These are phyloP conservation scores for Lophura nycthemera DNA, from an alignment of 2,113 vertebrate species.

Conservation along the genomic window DNA sequence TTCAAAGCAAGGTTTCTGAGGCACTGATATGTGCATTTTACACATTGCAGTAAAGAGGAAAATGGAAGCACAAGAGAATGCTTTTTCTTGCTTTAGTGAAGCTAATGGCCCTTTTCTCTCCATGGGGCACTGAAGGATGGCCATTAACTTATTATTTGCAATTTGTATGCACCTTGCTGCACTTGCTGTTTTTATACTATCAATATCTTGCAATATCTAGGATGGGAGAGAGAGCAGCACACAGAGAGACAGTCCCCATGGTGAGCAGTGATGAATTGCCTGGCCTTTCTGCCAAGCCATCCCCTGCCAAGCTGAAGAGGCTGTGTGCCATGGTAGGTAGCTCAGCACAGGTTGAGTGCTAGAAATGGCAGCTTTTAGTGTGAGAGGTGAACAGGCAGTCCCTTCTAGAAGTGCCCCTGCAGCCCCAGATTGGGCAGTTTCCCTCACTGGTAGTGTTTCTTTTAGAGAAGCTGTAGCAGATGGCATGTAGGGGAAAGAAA, in stretches of 20 bases:
- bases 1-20: constrained; percentile 8
- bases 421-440: fast-evolving
- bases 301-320: background rate
- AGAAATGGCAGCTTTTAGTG: background rate
- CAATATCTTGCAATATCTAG: background rate
- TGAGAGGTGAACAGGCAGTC: background rate
- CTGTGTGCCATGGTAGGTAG: fast-evolving
- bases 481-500: background rate
- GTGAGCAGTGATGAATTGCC: background rate
- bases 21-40: background rate
- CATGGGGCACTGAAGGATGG: background rate
- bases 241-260: background rate
- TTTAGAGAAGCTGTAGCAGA: background rate
- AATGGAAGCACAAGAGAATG: background rate
- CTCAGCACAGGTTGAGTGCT: background rate
- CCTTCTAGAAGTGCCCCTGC: background rate
- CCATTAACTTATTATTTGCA: constrained; percentile 48
- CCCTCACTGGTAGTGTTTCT: background rate
- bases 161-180: constrained; percentile 19
- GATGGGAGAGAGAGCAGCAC: background rate
- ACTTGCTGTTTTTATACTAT: background rate
- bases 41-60: background rate
- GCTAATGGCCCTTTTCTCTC: constrained; percentile 21
- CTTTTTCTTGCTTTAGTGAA: constrained; percentile 30
- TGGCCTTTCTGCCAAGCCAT: background rate